A percentile compares a stretch with the other conserved stretches of the same genome.
Evolutionary conservation across 2,113 vertebrate genomes (phyloP).

Genomic region (Gyps fulvus): DNA sequence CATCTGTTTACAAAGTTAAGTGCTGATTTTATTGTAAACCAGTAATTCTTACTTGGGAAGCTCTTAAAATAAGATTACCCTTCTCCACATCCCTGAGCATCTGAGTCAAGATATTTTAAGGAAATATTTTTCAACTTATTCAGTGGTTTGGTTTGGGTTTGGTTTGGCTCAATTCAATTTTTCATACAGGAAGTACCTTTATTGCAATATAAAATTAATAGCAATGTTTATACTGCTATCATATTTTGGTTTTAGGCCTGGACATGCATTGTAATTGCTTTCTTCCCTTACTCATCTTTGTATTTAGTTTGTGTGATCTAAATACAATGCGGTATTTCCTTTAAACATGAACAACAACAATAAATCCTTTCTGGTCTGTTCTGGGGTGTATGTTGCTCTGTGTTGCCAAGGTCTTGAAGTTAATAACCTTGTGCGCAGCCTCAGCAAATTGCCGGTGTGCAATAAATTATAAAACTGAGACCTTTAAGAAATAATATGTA

Average conservation of each 20-base stretch:
- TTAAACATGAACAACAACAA: background rate
- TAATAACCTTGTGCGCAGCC: background rate
- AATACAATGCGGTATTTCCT: background rate
- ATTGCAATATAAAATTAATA: background rate
- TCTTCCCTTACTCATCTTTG: background rate
- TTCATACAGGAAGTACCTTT: background rate
- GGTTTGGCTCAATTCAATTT: background rate
- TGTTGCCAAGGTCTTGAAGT: background rate
- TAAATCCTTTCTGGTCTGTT: background rate
- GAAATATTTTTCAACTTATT: background rate
- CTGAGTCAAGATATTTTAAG: background rate
- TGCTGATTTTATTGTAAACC: background rate
- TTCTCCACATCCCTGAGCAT: background rate
- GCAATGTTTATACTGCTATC: background rate
- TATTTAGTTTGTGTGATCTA: background rate
- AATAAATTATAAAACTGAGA: background rate
- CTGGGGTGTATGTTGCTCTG: background rate
- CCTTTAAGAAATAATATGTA: background rate
- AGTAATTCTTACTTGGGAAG: constrained; percentile 1
- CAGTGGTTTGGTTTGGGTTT: background rate
- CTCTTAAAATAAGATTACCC: background rate
- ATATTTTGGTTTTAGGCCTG: background rate
- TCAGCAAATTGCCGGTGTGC: background rate
- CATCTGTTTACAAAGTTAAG: constrained; percentile 4
- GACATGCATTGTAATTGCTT: background rate